These are phyloP conservation scores for Loxodonta africana DNA, from an alignment of 2,113 vertebrate genomes.

Conservation along the genomic window DNA sequence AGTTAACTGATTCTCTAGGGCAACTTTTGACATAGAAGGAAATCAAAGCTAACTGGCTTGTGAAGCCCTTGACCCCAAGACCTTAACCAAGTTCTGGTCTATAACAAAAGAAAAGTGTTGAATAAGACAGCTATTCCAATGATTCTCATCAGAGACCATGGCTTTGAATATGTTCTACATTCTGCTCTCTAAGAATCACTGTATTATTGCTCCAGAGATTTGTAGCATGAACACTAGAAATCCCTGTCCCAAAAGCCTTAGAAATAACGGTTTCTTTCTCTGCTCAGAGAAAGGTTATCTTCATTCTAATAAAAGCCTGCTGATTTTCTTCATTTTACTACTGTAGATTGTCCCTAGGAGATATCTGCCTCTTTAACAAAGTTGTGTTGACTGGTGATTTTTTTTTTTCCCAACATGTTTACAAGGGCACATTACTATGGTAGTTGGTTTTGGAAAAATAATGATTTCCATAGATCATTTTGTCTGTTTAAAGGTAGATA, in stretches of 20 bases:
- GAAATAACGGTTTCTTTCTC: slow-evolving; percentile 20
- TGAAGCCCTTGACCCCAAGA: background rate
- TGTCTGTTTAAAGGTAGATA: slow-evolving; percentile 22
- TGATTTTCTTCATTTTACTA: slow-evolving; percentile 50
- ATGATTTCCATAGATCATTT: background rate
- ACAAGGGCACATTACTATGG: background rate
- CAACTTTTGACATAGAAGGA: background rate
- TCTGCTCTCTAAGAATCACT: background rate
- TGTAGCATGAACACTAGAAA: background rate
- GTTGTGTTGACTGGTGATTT: background rate
- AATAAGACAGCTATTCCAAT: slow-evolving; percentile 37
- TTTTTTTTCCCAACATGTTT: slow-evolving; percentile 8
- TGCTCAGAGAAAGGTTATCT: background rate
- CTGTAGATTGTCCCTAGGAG: background rate
- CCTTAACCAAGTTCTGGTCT: background rate
- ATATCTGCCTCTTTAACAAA: background rate
- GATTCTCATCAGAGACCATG: background rate
- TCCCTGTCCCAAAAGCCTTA: background rate
- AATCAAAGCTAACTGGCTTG: background rate
- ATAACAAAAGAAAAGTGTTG: slow-evolving; percentile 19
- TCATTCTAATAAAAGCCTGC: background rate
- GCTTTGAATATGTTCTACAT: background rate
- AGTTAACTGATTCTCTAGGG: background rate
- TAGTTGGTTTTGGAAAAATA: slow-evolving; percentile 51
- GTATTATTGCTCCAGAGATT: background rate